These are phyloP conservation scores for Lottia scabra DNA, from an alignment of 2,888 invertebrate genomes.

Conservation along the genomic window DNA sequence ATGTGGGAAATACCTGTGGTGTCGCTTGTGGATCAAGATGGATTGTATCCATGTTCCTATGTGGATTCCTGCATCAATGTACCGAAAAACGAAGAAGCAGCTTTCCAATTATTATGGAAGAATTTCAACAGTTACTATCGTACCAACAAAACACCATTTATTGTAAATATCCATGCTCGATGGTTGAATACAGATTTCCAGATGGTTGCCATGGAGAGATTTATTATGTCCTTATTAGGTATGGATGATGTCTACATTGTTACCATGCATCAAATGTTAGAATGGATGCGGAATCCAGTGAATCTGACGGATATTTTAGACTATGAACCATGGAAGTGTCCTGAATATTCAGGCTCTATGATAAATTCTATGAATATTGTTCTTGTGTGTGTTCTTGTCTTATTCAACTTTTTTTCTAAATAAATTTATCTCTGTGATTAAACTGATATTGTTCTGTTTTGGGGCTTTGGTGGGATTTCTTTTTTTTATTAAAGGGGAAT, in stretches of 20 bases:
- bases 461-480: too few species aligned
- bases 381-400: too few species aligned
- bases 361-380: too few species aligned
- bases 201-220: conserved; percentile 27
- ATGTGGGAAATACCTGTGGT: conserved; percentile 26
- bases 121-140: conserved; percentile 81
- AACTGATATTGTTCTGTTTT: too few species aligned
- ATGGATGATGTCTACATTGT: conserved; percentile 25
- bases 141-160: conserved; percentile 79
- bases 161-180: conserved; percentile 82
- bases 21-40: conserved; percentile 15
- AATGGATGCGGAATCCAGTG: conserved; percentile 20
- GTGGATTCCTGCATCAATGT: conserved; percentile 21
- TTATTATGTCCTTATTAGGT: conserved; percentile 15
- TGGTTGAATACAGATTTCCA: conserved; percentile 75
- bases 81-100: conserved; percentile 23
- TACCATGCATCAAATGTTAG: conserved; percentile 21
- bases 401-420: too few species aligned
- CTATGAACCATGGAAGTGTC: conserved; percentile 19
- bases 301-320: conserved; percentile 10
- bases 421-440: too few species aligned
- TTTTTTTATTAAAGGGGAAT: too few species aligned
- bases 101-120: conserved; percentile 73
- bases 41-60: conserved; percentile 18
- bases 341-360: neutral